Evolutionary conservation across 2,888 invertebrate genomes (phyloP), one percentile per base, ranked within the genome.

Genomic region (Eilema depressum): DNA sequence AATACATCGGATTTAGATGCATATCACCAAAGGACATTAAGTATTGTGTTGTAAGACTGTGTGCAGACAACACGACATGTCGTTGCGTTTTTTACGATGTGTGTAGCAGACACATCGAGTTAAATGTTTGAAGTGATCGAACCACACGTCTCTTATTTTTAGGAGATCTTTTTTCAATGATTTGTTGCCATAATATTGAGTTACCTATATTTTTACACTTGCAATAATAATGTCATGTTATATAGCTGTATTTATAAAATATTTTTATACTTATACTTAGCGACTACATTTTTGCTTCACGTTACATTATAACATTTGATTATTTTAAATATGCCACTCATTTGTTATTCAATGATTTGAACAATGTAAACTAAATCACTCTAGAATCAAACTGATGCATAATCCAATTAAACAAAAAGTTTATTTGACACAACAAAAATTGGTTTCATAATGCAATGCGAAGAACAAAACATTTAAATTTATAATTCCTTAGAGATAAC

Each of bases 391-490:
- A 53, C 53, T n/a, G 53, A n/a, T 53, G n/a, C 53, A 53, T n/a
- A 53, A 47, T n/a, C 53, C 2, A n/a, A 20, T 10, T 53, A n/a
- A 41, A 17, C 17, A 41, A 41, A 17, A 41, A 17, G 14, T 4
- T 4, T 20, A 7, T 20, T 20, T 7, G 20, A 20, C 75, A 78
- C 73, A 79, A 83, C 81, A 84, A 79, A 70, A 82, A 80, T 82
- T 82, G 85, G 85, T 86, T 85, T 82, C 81, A 85, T 88, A 87
- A 83, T 81, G 82, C 81, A 81, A 78, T 77, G 77, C 79, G 81
- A 75, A 75, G 76, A 84, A 86, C 85, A 85, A 86, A 85, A 83
- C 77, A 87, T 89, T 89, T 87, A 86, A 89, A 89, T 86, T 87
- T 90, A 88, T 88, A 90, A 91, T 88, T 82, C 68, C 68, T 71